Evolutionary conservation across 2,888 invertebrate genomes (phyloP).

Genomic region (Leucozona laternaria): DNA sequence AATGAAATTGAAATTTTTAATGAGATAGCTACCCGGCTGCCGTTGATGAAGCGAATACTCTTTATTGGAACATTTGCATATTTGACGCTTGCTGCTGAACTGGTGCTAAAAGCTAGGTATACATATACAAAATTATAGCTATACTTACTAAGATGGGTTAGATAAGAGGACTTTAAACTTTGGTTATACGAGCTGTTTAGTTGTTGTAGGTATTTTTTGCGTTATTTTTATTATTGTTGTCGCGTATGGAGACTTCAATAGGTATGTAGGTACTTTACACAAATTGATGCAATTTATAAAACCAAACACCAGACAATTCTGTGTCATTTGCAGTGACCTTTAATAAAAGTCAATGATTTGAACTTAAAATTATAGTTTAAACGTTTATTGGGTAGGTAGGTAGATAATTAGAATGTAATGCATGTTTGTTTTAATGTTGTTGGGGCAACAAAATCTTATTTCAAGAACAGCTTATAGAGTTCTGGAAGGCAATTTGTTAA

Average conservation of each 20-base stretch:
- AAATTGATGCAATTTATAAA: slow-evolving; percentile 46
- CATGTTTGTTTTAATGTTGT: no score
- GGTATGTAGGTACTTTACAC: background rate
- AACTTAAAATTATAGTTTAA: slow-evolving; percentile 6
- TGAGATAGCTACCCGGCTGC: slow-evolving; percentile 11
- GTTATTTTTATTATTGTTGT: slow-evolving; percentile 8
- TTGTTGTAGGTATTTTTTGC: background rate
- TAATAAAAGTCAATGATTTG: slow-evolving; percentile 43
- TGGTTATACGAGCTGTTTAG: background rate
- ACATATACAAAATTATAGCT: background rate
- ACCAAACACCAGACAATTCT: slow-evolving; percentile 25
- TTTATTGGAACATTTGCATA: slow-evolving; percentile 48
- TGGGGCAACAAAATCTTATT: no score
- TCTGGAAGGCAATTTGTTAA: no score
- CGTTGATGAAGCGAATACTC: slow-evolving; percentile 15
- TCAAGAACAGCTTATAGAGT: no score
- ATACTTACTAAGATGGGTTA: background rate
- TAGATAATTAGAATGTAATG: background rate
- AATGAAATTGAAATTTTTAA: slow-evolving; percentile 62
- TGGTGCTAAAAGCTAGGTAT: slow-evolving; percentile 5
- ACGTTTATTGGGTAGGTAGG: background rate
- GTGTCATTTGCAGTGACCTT: slow-evolving; percentile 43
- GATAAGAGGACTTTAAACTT: slow-evolving; percentile 59
- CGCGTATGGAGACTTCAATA: background rate
- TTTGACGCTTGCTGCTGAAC: slow-evolving; percentile 12